A percentile compares a stretch with the other conserved stretches of the same genome.
phyloP scores from a whole-genome alignment of 2,888 invertebrate genomes.

The Trichogramma dendrolimi region DNA sequence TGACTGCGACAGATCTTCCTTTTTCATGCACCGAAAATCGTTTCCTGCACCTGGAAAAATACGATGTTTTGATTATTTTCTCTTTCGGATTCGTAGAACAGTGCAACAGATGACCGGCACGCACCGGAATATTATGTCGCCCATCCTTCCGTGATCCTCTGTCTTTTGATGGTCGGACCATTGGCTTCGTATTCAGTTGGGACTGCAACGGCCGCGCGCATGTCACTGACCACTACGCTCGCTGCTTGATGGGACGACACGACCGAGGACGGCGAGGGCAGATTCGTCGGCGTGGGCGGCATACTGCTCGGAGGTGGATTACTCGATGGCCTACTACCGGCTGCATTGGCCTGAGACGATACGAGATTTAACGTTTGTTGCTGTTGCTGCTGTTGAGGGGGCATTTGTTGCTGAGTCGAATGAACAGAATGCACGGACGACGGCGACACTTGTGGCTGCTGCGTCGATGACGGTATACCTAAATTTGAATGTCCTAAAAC shows the following conservation, averaged over 20 bases:
- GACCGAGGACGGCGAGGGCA: constrained; percentile 61
- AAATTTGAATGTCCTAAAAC: constrained; percentile 44
- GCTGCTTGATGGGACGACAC: constrained; percentile 52
- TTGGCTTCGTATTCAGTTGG: constrained; percentile 62
- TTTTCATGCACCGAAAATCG: too few relatives aligned
- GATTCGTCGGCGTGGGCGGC: constrained; percentile 79
- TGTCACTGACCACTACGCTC: constrained; percentile 52
- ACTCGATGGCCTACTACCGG: constrained; percentile 47
- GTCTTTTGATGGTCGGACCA: constrained; percentile 72
- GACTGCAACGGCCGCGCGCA: constrained; percentile 50
- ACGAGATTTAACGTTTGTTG: constrained; percentile 44
- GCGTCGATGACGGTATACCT: constrained; percentile 45
- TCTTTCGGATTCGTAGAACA: too few relatives aligned
- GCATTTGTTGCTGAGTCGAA: constrained; percentile 15
- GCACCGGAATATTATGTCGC: constrained; percentile 65
- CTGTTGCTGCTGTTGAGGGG: constrained; percentile 36
- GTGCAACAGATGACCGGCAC: too few relatives aligned
- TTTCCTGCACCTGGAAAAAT: too few relatives aligned
- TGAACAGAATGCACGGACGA: constrained; percentile 28
- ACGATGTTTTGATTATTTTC: too few relatives aligned
- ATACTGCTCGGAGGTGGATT: constrained; percentile 64
- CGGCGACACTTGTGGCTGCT: constrained; percentile 38
- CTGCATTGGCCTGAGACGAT: constrained; percentile 29
- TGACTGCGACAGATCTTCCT: too few relatives aligned
- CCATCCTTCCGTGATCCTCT: constrained; percentile 86